Percentiles rank a stretch among this genome's conserved stretches.
These are phyloP conservation scores for Lasioglossum morio DNA, from an alignment of 2,888 invertebrate species.

Conservation along the genomic window DNA sequence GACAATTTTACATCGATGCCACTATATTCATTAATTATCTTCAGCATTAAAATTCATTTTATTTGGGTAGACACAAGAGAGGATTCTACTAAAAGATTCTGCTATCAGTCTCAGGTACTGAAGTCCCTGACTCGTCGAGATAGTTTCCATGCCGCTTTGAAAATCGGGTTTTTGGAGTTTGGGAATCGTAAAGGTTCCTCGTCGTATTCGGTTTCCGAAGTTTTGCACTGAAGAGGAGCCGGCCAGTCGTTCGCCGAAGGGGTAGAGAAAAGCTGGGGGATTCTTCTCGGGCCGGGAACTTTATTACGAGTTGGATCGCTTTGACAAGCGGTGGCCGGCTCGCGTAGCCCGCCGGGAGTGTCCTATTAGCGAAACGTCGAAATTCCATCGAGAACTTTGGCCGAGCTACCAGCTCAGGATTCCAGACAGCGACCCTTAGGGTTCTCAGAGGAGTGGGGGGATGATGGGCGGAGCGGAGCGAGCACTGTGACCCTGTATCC, in stretches of 20 bases:
- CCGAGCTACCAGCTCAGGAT: conserved; percentile 60
- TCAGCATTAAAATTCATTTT: too few species aligned
- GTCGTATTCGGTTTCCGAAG: too few species aligned
- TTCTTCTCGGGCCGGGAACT: conserved; percentile 27
- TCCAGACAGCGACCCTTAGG: conserved; percentile 38
- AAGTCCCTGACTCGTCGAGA: too few species aligned
- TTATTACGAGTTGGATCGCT: conserved; percentile 36
- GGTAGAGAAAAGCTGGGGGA: not conserved
- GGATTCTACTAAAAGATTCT: too few species aligned
- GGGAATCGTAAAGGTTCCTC: too few species aligned
- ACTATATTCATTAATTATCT: too few species aligned
- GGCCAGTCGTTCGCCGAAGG: not conserved
- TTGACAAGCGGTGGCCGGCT: conserved; percentile 28
- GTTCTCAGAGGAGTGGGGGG: conserved; percentile 23
- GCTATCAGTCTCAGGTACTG: too few species aligned
- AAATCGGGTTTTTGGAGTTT: too few species aligned
- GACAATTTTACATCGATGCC: too few species aligned
- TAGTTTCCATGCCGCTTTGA: too few species aligned
- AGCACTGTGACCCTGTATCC: not conserved
- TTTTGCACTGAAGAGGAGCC: not conserved
- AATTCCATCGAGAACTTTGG: conserved; percentile 71
- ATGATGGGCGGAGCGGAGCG: not conserved
- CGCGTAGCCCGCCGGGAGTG: conserved; percentile 16
- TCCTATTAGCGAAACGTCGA: conserved; percentile 63
- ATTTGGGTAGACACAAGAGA: too few species aligned